A percentile compares a stretch with the other conserved stretches of the same genome.
These are phyloP conservation scores for Channa argus DNA, from an alignment of 2,113 vertebrate genomes.

Conservation along the genomic window DNA sequence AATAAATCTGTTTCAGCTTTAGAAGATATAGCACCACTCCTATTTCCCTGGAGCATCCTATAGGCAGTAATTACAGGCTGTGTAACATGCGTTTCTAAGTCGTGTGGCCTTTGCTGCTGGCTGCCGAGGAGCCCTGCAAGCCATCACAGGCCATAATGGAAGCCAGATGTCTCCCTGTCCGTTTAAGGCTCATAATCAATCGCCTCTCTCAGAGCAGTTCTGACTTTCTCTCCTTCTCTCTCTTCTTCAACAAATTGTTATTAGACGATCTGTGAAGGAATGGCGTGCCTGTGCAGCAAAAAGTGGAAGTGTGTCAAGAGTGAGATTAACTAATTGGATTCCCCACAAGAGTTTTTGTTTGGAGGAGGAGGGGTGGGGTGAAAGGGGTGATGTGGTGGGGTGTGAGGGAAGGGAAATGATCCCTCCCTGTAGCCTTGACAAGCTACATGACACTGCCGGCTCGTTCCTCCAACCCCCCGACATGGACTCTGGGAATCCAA, in stretches of 20 bases:
- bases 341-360: slow-evolving; percentile 72
- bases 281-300: slow-evolving; percentile 80
- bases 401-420: slow-evolving; percentile 58
- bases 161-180: slow-evolving; percentile 89
- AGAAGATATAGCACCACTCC: slow-evolving; percentile 70
- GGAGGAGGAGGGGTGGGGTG: slow-evolving; percentile 18
- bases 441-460: slow-evolving; percentile 69
- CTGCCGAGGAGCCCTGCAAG: slow-evolving; percentile 81
- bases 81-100: slow-evolving; percentile 89
- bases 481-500: slow-evolving; percentile 46
- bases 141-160: slow-evolving; percentile 86
- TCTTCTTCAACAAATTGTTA: slow-evolving; percentile 86
- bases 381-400: background rate
- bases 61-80: slow-evolving; percentile 90
- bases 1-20: slow-evolving; percentile 82
- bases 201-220: slow-evolving; percentile 79
- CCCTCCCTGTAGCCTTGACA: slow-evolving; percentile 66
- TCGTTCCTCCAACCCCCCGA: slow-evolving; percentile 50
- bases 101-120: slow-evolving; percentile 80
- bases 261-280: slow-evolving; percentile 84
- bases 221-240: slow-evolving; percentile 66
- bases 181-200: slow-evolving; percentile 91
- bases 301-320: slow-evolving; percentile 73
- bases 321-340: slow-evolving; percentile 89
- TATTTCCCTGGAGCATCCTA: slow-evolving; percentile 77